phyloP scores from a whole-genome alignment of 2,888 invertebrate species.

The Cryptus armator region DNA sequence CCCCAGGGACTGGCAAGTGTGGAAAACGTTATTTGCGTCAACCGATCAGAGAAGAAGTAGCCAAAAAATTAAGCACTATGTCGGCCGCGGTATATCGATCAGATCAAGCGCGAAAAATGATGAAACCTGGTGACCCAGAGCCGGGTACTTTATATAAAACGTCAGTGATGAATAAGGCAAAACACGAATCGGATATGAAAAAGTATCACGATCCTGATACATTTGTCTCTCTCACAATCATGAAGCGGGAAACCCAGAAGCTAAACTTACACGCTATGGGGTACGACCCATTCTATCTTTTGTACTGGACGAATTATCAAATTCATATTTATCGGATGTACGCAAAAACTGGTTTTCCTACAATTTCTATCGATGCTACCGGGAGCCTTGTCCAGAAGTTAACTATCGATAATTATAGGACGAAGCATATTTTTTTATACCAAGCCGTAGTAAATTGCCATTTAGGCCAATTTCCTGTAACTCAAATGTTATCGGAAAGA shows the following conservation, averaged over 20 bases:
- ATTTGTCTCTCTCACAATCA: slow-evolving; percentile 13
- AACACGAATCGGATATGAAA: slow-evolving; percentile 8
- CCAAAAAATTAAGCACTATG: background rate
- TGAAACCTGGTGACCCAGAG: slow-evolving; percentile 25
- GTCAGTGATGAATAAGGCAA: slow-evolving; percentile 17
- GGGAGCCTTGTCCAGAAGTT: slow-evolving; percentile 10
- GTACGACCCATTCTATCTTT: slow-evolving; percentile 18
- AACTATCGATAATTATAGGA: background rate
- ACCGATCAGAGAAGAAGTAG: slow-evolving; percentile 16
- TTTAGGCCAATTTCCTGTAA: slow-evolving; percentile 15
- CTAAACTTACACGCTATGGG: slow-evolving; percentile 5
- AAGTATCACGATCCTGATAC: slow-evolving; percentile 9
- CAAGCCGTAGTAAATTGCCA: slow-evolving; percentile 13
- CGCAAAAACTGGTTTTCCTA: slow-evolving; percentile 9
- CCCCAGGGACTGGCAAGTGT: slow-evolving; percentile 15
- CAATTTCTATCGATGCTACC: slow-evolving; percentile 18
- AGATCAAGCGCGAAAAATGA: slow-evolving; percentile 12
- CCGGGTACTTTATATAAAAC: slow-evolving; percentile 20
- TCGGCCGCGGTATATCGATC: slow-evolving; percentile 4
- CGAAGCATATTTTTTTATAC: slow-evolving; percentile 31
- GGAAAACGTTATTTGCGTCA: slow-evolving; percentile 24
- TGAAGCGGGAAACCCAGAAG: background rate
- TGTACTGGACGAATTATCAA: slow-evolving; percentile 23
- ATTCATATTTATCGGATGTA: slow-evolving; percentile 12
- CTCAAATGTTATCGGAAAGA: slow-evolving; percentile 18